Base-by-base conservation (phyloP, 92 coral and sea anemone genomes). In the Meandrina meandrites region DNA sequence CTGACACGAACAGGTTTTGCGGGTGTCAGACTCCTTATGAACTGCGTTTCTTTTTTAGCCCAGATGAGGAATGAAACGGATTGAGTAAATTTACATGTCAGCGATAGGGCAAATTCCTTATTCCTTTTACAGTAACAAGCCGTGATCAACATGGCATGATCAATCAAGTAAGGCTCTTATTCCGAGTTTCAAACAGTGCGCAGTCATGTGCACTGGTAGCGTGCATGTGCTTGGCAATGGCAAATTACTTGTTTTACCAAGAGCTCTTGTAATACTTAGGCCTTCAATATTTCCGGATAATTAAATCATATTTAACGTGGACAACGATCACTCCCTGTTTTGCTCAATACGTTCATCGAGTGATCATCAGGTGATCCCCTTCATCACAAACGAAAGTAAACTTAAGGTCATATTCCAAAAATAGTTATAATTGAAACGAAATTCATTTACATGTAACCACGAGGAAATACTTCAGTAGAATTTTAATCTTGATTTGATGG, bases 381-480 rank as follows among this genome's bases (percentile, higher is more conserved):
- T 47, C 48, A 21, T 71, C 68, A 60, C 28, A n/a, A n/a, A 24
- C 78, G n/a, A 73, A 73, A 73, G 27, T 6, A 36, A 73, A 73
- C 11, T 34, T n/a, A 37, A 73, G 78, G 78, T 73, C 78, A 73
- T 24, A 40, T 73, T 51, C 78, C 18, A 40, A 66, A 73, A 17
- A 28, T 28, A 68, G 73, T 68, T n/a, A 13, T 24, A 24, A 66
- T 11, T 0, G 5, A 68, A n/a, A 2, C 11, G 17, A 27, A 68
- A 37, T 32, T 68, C 73, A 68, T 68, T 68, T 68, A 27, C 37
- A 13, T 27, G 16, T 28, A 28, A 68, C 17, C 35, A 68, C 8
- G 34, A 11, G 35, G 17, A 64, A 32, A 27, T 27, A 27, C 73
- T 68, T 68, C 8, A 54, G 16, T 54, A 2, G 2, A 2, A 40